Evolutionary conservation across 2,113 vertebrate species (phyloP).

Genomic region (Azemiops feae): DNA sequence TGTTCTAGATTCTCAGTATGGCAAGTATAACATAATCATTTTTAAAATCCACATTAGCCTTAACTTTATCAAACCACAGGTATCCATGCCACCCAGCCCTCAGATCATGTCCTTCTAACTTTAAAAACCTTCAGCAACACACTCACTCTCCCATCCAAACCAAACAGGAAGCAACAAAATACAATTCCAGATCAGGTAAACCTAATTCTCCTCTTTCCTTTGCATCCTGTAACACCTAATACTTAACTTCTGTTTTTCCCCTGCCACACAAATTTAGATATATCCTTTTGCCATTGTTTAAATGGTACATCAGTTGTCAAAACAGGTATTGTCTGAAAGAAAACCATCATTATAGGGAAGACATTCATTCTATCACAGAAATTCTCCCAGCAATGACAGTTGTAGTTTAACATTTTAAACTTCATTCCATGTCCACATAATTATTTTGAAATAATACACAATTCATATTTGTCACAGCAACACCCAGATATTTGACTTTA

Average conservation of each 20-base stretch:
- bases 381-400: background rate
- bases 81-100: background rate
- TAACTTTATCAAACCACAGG: background rate
- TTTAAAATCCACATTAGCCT: background rate
- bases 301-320: background rate
- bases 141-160: background rate
- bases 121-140: background rate
- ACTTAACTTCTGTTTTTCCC: background rate
- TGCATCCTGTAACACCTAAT: background rate
- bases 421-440: background rate
- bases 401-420: background rate
- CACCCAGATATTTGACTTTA: background rate
- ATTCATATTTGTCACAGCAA: background rate
- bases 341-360: background rate
- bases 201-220: background rate
- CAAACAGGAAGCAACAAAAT: background rate
- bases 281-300: background rate
- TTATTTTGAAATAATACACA: background rate
- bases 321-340: background rate
- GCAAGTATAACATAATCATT: background rate
- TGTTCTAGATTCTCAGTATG: background rate
- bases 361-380: background rate
- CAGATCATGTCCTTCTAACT: too few species aligned
- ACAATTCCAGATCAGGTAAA: background rate
- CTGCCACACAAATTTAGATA: background rate